phyloP scores from a whole-genome alignment of 37 sponge, comb jelly and placozoan genomes.

The Theonella swinhoei region DNA sequence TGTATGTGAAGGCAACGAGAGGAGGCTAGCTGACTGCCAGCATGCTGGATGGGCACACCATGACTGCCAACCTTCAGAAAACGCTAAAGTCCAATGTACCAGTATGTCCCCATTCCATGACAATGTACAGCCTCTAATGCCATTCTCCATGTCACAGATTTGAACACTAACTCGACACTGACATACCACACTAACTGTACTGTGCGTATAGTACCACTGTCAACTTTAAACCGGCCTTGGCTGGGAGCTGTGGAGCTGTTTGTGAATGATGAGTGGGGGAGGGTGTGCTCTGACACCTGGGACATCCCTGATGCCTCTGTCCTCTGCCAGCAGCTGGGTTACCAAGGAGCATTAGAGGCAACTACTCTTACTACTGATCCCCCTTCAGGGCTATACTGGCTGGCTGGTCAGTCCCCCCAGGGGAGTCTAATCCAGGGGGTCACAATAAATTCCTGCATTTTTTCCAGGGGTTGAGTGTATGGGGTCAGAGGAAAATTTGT shows the following conservation, averaged over 20 bases:
- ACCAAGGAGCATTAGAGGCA: neutral
- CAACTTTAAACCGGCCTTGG: neutral
- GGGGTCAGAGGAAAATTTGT: neutral
- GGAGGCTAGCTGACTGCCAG: constrained; percentile 3
- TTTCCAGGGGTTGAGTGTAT: neutral
- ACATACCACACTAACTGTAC: no score
- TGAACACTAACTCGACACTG: no score
- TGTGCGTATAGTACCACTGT: neutral
- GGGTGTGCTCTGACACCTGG: constrained; percentile 15
- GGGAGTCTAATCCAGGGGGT: no score
- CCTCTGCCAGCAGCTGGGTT: constrained; percentile 7
- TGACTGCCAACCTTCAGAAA: neutral
- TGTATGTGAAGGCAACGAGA: constrained; percentile 36
- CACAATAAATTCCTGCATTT: no score
- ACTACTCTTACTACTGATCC: neutral
- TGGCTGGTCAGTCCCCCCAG: no score
- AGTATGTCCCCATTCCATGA: no score
- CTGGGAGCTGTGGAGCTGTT: constrained; percentile 16
- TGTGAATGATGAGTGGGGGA: constrained; percentile 23
- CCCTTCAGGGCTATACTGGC: neutral
- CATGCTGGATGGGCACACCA: neutral
- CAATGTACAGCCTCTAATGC: no score
- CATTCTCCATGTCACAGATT: no score
- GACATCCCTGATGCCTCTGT: constrained; percentile 8
- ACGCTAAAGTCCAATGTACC: neutral